These are phyloP conservation scores for Machimus rusticus DNA, from an alignment of 2,888 invertebrate species.

Conservation along the genomic window DNA sequence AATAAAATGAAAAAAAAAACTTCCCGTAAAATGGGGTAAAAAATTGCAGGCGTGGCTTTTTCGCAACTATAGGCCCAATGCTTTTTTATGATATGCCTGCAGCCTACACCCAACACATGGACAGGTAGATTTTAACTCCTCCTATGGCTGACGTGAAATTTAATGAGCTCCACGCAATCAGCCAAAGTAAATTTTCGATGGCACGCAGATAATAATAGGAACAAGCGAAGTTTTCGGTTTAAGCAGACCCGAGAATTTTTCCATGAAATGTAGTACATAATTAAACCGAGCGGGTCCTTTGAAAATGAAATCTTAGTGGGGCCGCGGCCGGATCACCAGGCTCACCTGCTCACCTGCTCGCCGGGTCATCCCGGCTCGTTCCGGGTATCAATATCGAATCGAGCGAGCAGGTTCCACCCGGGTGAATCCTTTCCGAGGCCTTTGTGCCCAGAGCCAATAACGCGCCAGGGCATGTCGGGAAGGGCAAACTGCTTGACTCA, in stretches of 20 bases:
- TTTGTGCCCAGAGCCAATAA: constrained; percentile 11
- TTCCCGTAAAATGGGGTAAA: constrained; percentile 19
- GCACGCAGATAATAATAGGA: constrained; percentile 6
- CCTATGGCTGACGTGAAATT: constrained; percentile 46
- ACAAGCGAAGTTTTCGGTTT: constrained; percentile 4
- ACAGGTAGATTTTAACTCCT: constrained; percentile 47
- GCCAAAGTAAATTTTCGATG: constrained; percentile 31
- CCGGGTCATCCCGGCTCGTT: not conserved
- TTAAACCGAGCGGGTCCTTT: not conserved
- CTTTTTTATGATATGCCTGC: constrained; percentile 38
- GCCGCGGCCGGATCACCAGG: not conserved
- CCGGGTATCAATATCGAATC: not conserved
- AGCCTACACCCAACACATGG: constrained; percentile 37
- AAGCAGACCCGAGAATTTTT: not conserved
- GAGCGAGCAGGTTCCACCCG: not conserved
- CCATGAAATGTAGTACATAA: not conserved
- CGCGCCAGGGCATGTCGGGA: not conserved
- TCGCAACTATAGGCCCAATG: constrained; percentile 25
- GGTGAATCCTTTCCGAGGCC: not conserved
- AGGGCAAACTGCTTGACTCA: constrained; percentile 20
- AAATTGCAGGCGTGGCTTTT: constrained; percentile 47
- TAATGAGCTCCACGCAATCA: constrained; percentile 45
- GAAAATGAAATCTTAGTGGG: not conserved
- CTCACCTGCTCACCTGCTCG: not conserved
- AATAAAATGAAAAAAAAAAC: constrained; percentile 6